These are phyloP conservation scores for Athrips mouffetella DNA, from an alignment of 2,888 invertebrate species.

Conservation along the genomic window DNA sequence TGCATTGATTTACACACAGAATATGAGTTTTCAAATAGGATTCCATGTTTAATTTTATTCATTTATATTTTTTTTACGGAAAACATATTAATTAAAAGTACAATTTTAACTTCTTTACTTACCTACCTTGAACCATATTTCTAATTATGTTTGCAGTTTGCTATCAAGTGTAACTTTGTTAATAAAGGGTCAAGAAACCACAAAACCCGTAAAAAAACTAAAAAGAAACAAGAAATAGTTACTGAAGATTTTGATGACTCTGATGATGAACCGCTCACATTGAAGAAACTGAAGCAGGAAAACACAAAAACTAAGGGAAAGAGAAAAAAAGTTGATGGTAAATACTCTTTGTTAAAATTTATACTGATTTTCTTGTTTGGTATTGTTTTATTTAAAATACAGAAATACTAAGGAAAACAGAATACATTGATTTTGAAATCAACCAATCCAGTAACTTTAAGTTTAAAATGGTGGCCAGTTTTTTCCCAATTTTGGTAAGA, in stretches of 20 bases:
- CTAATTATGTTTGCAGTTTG: too few species aligned
- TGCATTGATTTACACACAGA: background rate
- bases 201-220: constrained; percentile 24
- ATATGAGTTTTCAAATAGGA: background rate
- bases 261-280: constrained; percentile 56
- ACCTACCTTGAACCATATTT: background rate
- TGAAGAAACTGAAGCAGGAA: constrained; percentile 23
- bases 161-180: too few species aligned
- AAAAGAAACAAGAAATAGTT: constrained; percentile 23
- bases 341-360: too few species aligned
- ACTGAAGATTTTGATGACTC: constrained; percentile 46
- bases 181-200: too few species aligned
- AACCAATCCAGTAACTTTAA: too few species aligned
- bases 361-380: background rate
- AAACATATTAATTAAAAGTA: background rate
- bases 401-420: too few species aligned
- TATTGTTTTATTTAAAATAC: too few species aligned
- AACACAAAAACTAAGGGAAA: constrained; percentile 18
- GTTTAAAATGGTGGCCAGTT: too few species aligned
- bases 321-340: constrained; percentile 23
- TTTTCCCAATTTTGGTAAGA: too few species aligned
- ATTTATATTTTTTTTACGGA: background rate
- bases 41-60: background rate
- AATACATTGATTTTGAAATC: too few species aligned
- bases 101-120: background rate